Conservation (phyloP, 2,113 vertebrate genomes). For the Nansenia antarctica region DNA sequence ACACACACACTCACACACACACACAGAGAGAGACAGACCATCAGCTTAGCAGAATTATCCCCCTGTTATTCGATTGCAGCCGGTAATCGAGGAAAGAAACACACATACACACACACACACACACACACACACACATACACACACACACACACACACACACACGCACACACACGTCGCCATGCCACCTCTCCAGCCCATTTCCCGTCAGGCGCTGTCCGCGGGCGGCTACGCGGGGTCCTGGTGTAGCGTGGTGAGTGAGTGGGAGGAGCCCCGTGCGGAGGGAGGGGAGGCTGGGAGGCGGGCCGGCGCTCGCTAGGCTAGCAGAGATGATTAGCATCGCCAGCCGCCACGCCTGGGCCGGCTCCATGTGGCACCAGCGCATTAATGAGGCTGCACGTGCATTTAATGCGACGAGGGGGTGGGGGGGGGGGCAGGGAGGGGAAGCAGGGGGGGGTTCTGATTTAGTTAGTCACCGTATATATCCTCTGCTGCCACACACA, state of each 20-base stretch:
- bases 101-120: neutral
- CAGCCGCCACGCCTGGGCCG: slow-evolving; percentile 22
- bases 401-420: slow-evolving; percentile 2
- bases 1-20: neutral
- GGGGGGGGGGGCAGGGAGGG: too few relatives aligned
- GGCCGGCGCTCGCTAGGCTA: slow-evolving; percentile 8
- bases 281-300: slow-evolving; percentile 2
- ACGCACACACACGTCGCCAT: neutral
- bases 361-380: slow-evolving; percentile 35
- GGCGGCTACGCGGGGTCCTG: slow-evolving; percentile 48
- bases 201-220: slow-evolving; percentile 33
- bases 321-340: slow-evolving; percentile 46
- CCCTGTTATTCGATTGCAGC: neutral
- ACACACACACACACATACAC: neutral
- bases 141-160: neutral
- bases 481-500: neutral
- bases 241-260: slow-evolving; percentile 24
- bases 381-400: slow-evolving; percentile 45
- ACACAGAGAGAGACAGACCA: neutral
- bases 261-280: slow-evolving; percentile 20
- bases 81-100: neutral
- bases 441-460: neutral
- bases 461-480: too few relatives aligned
- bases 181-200: slow-evolving; percentile 19
- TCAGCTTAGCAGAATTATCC: neutral